Evolutionary conservation across 1,140 invertebrate genomes (phyloP).

Genomic region (Bombus superbus): DNA sequence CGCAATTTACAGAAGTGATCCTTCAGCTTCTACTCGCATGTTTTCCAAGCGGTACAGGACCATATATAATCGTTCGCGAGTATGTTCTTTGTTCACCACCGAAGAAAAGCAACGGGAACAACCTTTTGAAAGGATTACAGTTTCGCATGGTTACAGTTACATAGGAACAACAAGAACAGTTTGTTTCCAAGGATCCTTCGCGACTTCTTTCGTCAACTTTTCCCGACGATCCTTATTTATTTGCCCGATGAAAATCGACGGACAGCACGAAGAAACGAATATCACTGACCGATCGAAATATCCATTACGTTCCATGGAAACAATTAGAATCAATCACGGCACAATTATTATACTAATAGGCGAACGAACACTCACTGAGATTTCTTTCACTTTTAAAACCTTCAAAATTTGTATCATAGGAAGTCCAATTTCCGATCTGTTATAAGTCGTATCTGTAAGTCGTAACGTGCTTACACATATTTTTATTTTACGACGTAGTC

Average conservation of each 20-base stretch:
- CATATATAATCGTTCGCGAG: slow-evolving; percentile 11
- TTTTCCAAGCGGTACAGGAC: not conserved
- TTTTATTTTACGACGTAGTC: not conserved
- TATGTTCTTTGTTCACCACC: not conserved
- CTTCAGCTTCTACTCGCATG: not conserved
- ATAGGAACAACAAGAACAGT: slow-evolving; percentile 7
- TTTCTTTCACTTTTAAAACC: not conserved
- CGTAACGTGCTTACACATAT: slow-evolving; percentile 2
- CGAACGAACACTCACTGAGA: not conserved
- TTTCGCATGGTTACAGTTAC: slow-evolving; percentile 9
- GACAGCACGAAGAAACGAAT: too few relatives aligned
- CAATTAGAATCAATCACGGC: not conserved
- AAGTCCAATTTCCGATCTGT: not conserved
- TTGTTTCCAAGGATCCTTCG: slow-evolving; percentile 1
- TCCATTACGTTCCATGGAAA: not conserved
- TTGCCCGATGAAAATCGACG: not conserved
- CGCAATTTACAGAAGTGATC: slow-evolving; percentile 5
- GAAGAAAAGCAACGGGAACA: not conserved
- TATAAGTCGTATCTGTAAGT: not conserved
- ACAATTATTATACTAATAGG: not conserved
- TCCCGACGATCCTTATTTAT: slow-evolving; percentile 14
- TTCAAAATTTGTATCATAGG: not conserved
- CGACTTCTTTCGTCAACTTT: slow-evolving; percentile 2
- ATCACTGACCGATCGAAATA: not conserved
- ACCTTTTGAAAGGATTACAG: slow-evolving; percentile 12